Conservation (phyloP, 1,140 invertebrate species). For the Nebria ingens region DNA sequence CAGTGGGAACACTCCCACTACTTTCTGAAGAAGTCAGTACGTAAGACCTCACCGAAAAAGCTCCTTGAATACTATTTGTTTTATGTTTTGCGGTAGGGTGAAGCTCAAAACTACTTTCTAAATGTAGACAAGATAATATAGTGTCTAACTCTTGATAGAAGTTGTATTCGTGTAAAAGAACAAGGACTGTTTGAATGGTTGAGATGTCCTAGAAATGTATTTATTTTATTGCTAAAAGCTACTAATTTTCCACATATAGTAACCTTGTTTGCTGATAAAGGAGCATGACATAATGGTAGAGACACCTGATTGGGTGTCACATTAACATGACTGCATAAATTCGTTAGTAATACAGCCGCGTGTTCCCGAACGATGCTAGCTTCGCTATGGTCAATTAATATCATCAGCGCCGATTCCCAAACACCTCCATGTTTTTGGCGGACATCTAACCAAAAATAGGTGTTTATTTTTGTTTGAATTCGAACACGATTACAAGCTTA, state of each 20-base stretch:
- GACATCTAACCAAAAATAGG: constrained; percentile 21
- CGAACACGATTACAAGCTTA: too few relatives aligned
- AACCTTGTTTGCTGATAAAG: neutral
- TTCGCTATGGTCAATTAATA: constrained; percentile 34
- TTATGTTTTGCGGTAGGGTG: neutral
- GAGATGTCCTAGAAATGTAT: constrained; percentile 12
- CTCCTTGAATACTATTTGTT: neutral
- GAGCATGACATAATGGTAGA: constrained; percentile 2
- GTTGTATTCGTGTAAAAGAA: constrained; percentile 14
- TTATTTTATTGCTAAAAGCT: too few relatives aligned
- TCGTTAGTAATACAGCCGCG: constrained; percentile 32
- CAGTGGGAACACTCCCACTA: constrained; percentile 9
- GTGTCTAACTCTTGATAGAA: constrained; percentile 15
- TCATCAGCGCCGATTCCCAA: constrained; percentile 24
- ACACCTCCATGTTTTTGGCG: constrained; percentile 17
- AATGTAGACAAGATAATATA: constrained; percentile 11
- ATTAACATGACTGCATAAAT: constrained; percentile 25
- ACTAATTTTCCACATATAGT: neutral
- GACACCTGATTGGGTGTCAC: neutral
- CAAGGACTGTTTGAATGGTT: constrained; percentile 9
- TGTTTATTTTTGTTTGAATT: neutral
- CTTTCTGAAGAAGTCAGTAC: constrained; percentile 13
- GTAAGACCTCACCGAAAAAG: constrained; percentile 11
- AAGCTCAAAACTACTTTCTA: neutral
- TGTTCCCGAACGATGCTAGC: constrained; percentile 34